A percentile compares a stretch with the other conserved stretches of the same genome.
These are phyloP conservation scores for Opisthograptis luteolata DNA, from an alignment of 2,888 invertebrate genomes.

Conservation along the genomic window DNA sequence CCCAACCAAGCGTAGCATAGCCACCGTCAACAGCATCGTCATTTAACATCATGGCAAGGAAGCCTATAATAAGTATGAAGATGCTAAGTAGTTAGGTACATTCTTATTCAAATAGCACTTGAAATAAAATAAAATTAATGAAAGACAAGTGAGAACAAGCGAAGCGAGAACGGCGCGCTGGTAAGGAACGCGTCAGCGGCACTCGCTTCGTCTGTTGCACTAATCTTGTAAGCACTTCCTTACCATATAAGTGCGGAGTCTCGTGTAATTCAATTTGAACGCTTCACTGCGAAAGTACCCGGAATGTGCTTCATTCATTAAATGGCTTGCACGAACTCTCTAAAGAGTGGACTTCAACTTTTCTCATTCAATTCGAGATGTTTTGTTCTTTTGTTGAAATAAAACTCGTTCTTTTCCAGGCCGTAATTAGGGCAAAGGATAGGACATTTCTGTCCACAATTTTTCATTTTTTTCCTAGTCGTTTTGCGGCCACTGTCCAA, in stretches of 20 bases:
- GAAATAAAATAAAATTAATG: too few relatives aligned
- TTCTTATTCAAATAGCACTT: too few relatives aligned
- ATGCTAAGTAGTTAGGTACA: too few relatives aligned
- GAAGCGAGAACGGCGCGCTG: neutral
- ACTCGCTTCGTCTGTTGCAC: constrained; percentile 23
- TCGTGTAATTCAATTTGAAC: constrained; percentile 55
- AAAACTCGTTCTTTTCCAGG: constrained; percentile 7
- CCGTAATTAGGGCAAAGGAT: constrained; percentile 5
- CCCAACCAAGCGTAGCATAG: too few relatives aligned
- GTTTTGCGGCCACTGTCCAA: too few relatives aligned
- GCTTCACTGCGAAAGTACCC: constrained; percentile 38
- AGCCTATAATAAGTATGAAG: too few relatives aligned
- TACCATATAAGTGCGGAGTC: constrained; percentile 40
- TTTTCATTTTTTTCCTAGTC: neutral
- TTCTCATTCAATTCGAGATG: constrained; percentile 16
- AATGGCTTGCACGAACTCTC: constrained; percentile 32
- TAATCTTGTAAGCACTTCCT: constrained; percentile 47
- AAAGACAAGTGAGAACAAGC: neutral
- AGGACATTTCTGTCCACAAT: too few relatives aligned
- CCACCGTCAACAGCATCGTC: too few relatives aligned
- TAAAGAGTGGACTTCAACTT: constrained; percentile 19
- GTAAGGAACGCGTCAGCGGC: constrained; percentile 6
- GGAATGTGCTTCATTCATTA: constrained; percentile 42
- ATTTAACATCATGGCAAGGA: too few relatives aligned
- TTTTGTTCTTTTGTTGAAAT: constrained; percentile 12